A percentile compares a stretch with the other conserved stretches of the same genome.
These are phyloP conservation scores for Hippopotamus amphibius DNA, from an alignment of 2,113 vertebrate species.

Conservation along the genomic window DNA sequence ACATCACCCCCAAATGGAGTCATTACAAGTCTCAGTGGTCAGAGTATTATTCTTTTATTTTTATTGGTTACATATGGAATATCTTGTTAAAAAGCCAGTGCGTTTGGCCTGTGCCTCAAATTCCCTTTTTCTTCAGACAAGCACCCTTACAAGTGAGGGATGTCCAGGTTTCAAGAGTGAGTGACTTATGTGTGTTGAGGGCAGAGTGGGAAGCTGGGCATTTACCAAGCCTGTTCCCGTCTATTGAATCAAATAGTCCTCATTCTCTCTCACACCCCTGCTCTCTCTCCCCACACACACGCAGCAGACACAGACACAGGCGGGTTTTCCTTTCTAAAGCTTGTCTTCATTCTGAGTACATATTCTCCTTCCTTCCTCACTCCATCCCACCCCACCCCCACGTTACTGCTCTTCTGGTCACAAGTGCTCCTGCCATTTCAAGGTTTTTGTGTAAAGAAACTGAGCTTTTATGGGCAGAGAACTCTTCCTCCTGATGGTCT, in stretches of 20 bases:
- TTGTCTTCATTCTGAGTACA: background rate
- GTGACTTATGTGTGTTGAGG: background rate
- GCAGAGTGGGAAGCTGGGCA: background rate
- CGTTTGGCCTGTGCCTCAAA: slow-evolving; percentile 3
- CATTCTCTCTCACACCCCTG: background rate
- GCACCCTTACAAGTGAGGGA: slow-evolving; percentile 10
- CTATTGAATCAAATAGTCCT: background rate
- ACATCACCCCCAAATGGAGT: slow-evolving; percentile 36
- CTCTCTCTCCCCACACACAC: background rate
- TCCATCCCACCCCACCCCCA: background rate
- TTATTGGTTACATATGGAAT: background rate
- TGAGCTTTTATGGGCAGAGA: background rate
- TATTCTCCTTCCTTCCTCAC: background rate
- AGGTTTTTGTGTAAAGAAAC: background rate
- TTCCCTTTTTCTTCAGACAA: slow-evolving; percentile 6
- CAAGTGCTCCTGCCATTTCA: slow-evolving; percentile 24
- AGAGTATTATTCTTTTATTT: slow-evolving; percentile 23
- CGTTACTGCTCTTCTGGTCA: background rate
- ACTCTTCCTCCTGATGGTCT: background rate
- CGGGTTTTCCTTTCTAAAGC: background rate
- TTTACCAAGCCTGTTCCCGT: background rate
- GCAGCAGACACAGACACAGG: no score
- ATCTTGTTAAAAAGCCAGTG: slow-evolving; percentile 8
- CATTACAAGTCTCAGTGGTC: slow-evolving; percentile 16
- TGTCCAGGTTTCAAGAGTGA: background rate